phyloP scores from a whole-genome alignment of 2,888 invertebrate species.

The Hecatera dysodea region DNA sequence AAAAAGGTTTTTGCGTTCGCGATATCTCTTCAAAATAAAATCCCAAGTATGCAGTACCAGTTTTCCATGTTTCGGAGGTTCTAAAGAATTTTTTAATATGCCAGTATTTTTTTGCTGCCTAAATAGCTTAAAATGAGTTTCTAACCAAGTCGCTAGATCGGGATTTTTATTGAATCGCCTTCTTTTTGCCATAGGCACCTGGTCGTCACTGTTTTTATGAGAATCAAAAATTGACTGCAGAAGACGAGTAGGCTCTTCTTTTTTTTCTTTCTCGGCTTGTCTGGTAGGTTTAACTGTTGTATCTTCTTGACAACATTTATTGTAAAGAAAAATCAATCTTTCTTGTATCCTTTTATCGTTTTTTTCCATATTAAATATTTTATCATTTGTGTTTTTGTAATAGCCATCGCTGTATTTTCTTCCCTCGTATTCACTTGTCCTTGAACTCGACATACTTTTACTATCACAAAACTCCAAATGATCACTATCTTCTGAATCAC shows the following conservation, averaged over 20 bases:
- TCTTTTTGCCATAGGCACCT: conserved; percentile 48
- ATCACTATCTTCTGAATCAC: conserved; percentile 40
- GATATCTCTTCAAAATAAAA: conserved; percentile 82
- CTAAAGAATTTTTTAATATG: conserved; percentile 72
- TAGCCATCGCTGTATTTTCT: conserved; percentile 77
- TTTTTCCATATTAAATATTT: conserved; percentile 81
- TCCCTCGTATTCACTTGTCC: conserved; percentile 73
- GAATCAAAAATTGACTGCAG: conserved; percentile 40
- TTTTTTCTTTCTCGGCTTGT: conserved; percentile 1
- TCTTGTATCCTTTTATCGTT: conserved; percentile 78
- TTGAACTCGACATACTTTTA: conserved; percentile 69
- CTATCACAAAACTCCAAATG: conserved; percentile 18
- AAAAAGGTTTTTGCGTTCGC: conserved; percentile 81
- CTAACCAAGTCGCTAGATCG: conserved; percentile 81
- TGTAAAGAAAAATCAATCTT: conserved; percentile 67
- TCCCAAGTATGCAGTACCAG: conserved; percentile 81
- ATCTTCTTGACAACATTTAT: conserved; percentile 20
- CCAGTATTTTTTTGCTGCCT: conserved; percentile 75
- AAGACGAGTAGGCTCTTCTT: conserved; percentile 22
- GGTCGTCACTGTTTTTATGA: conserved; percentile 17
- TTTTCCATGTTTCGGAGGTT: conserved; percentile 78
- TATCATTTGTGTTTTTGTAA: conserved; percentile 77
- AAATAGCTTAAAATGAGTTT: conserved; percentile 80
- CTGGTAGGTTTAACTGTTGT: conserved; percentile 12
- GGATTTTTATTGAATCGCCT: conserved; percentile 65